phyloP scores from a whole-genome alignment of 1,140 invertebrate genomes.

The Samia ricini region DNA sequence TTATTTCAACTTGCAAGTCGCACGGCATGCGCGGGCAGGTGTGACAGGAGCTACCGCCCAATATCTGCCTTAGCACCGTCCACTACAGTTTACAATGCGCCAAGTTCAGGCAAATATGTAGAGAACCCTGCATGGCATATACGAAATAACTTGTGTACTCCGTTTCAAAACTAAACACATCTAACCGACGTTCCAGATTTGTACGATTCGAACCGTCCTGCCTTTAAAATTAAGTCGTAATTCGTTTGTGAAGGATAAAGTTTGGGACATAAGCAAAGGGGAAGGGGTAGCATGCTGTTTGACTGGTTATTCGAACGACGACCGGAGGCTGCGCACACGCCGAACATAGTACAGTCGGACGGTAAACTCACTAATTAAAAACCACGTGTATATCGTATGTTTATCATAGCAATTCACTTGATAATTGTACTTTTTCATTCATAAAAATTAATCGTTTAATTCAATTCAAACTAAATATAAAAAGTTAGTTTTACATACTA shows the following conservation, averaged over 20 bases:
- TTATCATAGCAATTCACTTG: conserved; percentile 13
- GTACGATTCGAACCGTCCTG: not conserved
- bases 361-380: conserved; percentile 40
- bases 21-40: conserved; percentile 61
- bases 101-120: conserved; percentile 51
- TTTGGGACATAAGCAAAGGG: conserved; percentile 47
- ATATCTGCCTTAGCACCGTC: conserved; percentile 36
- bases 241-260: conserved; percentile 34
- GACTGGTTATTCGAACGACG: conserved; percentile 73
- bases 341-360: conserved; percentile 50
- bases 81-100: conserved; percentile 40
- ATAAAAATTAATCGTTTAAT: too few relatives aligned
- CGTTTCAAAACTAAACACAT: conserved; percentile 1
- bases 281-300: conserved; percentile 55
- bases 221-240: conserved; percentile 24
- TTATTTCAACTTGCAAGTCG: conserved; percentile 29
- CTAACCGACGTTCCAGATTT: conserved; percentile 5
- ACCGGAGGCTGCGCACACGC: conserved; percentile 73
- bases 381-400: conserved; percentile 45
- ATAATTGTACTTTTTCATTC: not conserved
- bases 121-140: conserved; percentile 61
- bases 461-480: too few relatives aligned
- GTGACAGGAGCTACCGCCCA: conserved; percentile 28
- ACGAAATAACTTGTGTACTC: conserved; percentile 40
- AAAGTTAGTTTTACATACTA: too few relatives aligned